Percentiles rank a stretch among this genome's conserved stretches.
Conservation (phyloP, 2,113 vertebrate species). For the Circaetus cinerascens region DNA sequence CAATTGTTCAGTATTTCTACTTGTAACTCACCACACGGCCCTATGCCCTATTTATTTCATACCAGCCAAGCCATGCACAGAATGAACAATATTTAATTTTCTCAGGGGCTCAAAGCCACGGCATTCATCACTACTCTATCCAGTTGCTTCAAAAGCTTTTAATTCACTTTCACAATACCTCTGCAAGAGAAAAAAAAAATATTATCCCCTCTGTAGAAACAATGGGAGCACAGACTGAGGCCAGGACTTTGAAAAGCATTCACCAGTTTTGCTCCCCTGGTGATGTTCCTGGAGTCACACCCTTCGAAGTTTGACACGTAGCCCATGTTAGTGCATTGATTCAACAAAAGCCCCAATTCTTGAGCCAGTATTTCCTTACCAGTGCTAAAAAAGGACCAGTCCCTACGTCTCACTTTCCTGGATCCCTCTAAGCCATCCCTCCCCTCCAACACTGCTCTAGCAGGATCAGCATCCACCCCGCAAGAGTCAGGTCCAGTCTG, state of each 20-base stretch:
- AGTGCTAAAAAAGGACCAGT: neutral
- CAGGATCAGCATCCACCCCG: neutral
- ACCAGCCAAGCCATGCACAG: neutral
- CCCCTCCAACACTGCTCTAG: neutral
- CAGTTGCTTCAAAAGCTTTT: neutral
- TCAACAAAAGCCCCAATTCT: neutral
- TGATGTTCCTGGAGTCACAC: neutral
- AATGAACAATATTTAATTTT: neutral
- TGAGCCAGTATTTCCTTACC: neutral
- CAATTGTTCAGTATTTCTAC: neutral
- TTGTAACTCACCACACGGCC: too few relatives aligned
- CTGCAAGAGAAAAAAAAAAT: neutral
- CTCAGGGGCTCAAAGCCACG: neutral
- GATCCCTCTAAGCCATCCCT: neutral
- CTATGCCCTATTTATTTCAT: neutral
- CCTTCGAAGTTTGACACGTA: rapidly evolving
- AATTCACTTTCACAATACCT: neutral
- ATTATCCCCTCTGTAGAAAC: neutral
- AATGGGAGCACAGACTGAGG: neutral
- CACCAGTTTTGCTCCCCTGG: neutral
- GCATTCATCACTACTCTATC: neutral
- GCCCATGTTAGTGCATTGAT: rapidly evolving
- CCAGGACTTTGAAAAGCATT: neutral
- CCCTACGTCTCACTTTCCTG: neutral
- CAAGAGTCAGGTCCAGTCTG: too few relatives aligned